Evolutionary conservation across 2,797 vertebrate species (phyloP).

Genomic region (Gadopsis bispinosus): DNA sequence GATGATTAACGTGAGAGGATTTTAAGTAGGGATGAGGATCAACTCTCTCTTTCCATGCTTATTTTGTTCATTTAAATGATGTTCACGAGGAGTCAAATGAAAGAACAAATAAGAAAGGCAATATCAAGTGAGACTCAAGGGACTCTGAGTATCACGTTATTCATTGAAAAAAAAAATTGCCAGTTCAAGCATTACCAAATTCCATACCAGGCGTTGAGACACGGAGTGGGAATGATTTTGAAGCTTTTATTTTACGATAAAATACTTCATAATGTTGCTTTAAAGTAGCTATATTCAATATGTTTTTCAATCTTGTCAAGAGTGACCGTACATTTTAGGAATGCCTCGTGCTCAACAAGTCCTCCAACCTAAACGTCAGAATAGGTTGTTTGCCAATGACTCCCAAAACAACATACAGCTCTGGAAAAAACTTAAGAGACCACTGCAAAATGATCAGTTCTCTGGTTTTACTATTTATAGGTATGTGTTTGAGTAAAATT

Average conservation of each 20-base stretch:
- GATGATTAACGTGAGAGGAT: constrained; percentile 61
- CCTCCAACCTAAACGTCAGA: no score
- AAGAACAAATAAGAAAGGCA: constrained; percentile 55
- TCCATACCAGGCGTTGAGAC: not conserved
- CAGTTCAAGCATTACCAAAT: constrained; percentile 25
- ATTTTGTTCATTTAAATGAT: constrained; percentile 44
- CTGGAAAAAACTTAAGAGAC: no score
- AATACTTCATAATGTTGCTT: no score
- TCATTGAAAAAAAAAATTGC: constrained; percentile 16
- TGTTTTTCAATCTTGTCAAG: no score
- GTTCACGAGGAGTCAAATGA: constrained; percentile 61
- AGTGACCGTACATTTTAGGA: not conserved
- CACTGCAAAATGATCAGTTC: no score
- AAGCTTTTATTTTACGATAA: no score
- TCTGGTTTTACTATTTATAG: no score
- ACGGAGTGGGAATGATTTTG: no score
- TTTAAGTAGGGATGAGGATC: constrained; percentile 49
- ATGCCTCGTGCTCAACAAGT: not conserved
- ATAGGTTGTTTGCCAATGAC: no score
- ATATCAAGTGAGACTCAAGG: constrained; percentile 59
- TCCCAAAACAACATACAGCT: no score
- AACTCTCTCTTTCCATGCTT: constrained; percentile 25
- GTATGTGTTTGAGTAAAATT: no score
- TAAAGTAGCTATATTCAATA: no score
- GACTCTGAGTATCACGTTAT: constrained; percentile 39